A percentile compares a stretch with the other conserved stretches of the same genome.
These are phyloP conservation scores for Caenorhabditis doughertyi DNA, from an alignment of 2,888 invertebrate species.

Conservation along the genomic window DNA sequence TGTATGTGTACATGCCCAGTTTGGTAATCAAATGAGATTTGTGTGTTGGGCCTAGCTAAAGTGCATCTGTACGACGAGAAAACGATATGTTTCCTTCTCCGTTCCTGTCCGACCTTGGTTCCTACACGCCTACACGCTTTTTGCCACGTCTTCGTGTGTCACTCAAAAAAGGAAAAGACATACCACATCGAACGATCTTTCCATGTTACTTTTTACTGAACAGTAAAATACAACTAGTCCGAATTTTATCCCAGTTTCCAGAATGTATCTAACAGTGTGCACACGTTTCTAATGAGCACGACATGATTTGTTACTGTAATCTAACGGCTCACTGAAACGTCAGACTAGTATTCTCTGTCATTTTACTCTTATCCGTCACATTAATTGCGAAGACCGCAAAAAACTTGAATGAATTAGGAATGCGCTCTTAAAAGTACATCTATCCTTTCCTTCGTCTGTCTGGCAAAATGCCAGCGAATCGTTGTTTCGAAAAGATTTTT, in stretches of 20 bases:
- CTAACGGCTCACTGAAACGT: too few relatives aligned
- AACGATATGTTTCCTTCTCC: constrained; percentile 47
- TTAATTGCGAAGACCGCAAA: constrained; percentile 49
- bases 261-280: too few relatives aligned
- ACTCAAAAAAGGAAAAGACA: constrained; percentile 26
- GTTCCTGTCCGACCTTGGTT: constrained; percentile 38
- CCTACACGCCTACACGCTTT: constrained; percentile 13
- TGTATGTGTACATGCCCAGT: constrained; percentile 53
- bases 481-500: constrained; percentile 3
- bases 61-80: constrained; percentile 55
- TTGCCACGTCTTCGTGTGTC: constrained; percentile 36
- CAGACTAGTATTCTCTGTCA: constrained; percentile 40
- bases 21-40: constrained; percentile 63
- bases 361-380: constrained; percentile 26
- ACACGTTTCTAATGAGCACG: too few relatives aligned
- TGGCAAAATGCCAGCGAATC: constrained; percentile 48
- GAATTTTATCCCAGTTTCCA: too few relatives aligned
- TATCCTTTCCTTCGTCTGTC: constrained; percentile 24
- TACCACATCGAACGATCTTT: too few relatives aligned
- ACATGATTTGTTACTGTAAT: too few relatives aligned
- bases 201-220: too few relatives aligned
- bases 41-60: constrained; percentile 34
- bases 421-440: constrained; percentile 52
- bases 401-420: constrained; percentile 47
- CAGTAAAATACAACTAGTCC: too few relatives aligned